Conservation (phyloP, 2,113 vertebrate species). For the Globicephala melas region DNA sequence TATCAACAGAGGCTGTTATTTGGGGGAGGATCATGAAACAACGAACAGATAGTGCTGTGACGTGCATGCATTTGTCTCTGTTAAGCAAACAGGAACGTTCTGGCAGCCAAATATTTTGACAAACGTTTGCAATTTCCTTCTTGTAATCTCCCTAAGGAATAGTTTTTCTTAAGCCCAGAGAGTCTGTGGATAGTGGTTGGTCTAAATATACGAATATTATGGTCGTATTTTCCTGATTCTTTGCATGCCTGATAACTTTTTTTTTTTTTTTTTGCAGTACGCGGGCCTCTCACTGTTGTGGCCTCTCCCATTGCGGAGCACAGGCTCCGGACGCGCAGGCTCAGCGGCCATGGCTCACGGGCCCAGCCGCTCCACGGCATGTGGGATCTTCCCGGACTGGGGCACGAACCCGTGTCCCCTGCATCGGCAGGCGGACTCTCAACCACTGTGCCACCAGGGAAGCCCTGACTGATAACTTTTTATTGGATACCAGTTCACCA, state of each 20-base stretch:
- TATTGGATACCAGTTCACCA: neutral
- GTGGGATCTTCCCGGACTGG: no score
- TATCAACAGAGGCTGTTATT: slow-evolving; percentile 33
- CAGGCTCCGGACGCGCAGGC: no score
- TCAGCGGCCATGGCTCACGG: no score
- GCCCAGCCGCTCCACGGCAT: rapidly evolving
- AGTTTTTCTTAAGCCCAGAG: neutral
- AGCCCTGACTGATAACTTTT: no score
- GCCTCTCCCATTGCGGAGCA: no score
- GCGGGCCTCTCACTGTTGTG: no score
- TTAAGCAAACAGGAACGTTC: slow-evolving; percentile 25
- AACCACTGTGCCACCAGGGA: no score
- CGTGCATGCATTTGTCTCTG: neutral
- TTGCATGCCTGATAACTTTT: neutral
- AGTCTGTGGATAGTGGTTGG: neutral
- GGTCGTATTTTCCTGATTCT: neutral
- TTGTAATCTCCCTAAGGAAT: neutral
- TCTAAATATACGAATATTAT: neutral
- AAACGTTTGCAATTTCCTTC: slow-evolving; percentile 32
- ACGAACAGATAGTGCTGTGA: neutral
- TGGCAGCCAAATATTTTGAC: slow-evolving; percentile 54
- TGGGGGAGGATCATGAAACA: neutral
- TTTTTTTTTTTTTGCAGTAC: no score
- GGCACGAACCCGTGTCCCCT: no score
- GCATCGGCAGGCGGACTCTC: no score